These are phyloP conservation scores for Poecilia velifera DNA, from an alignment of 2,797 vertebrate genomes.

Conservation along the genomic window DNA sequence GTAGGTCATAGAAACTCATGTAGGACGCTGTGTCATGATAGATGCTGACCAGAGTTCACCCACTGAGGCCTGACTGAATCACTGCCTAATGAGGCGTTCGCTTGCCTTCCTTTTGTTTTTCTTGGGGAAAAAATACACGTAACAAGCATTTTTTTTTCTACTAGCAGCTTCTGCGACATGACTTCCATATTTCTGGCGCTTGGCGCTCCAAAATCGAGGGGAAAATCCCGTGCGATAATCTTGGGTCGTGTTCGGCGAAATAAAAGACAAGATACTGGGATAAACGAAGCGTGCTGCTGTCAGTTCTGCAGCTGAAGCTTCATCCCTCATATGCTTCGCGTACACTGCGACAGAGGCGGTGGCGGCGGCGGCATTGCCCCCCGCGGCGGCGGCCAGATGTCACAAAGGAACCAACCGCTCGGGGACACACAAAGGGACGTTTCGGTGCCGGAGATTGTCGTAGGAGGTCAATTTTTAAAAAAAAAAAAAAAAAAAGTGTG, in stretches of 20 bases:
- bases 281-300: neutral
- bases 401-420: constrained; percentile 10
- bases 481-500: too few species aligned
- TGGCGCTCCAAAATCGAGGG: neutral
- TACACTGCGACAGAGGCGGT: neutral
- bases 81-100: constrained; percentile 19
- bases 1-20: constrained; percentile 66
- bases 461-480: constrained; percentile 33
- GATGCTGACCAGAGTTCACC: constrained; percentile 40
- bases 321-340: constrained; percentile 9
- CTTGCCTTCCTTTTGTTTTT: neutral
- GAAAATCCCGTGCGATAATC: neutral
- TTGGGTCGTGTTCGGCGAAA: neutral
- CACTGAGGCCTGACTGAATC: constrained; percentile 40
- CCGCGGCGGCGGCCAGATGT: constrained; percentile 20
- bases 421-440: constrained; percentile 24
- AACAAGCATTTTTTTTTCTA: neutral
- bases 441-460: constrained; percentile 18
- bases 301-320: constrained; percentile 13
- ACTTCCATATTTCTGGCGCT: constrained; percentile 3
- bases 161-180: neutral
- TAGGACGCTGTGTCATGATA: constrained; percentile 62
- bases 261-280: neutral
- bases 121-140: too few species aligned
- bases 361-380: neutral